Evolutionary conservation across 2,888 invertebrate genomes (phyloP).

Genomic region (Fabriciana adippe): DNA sequence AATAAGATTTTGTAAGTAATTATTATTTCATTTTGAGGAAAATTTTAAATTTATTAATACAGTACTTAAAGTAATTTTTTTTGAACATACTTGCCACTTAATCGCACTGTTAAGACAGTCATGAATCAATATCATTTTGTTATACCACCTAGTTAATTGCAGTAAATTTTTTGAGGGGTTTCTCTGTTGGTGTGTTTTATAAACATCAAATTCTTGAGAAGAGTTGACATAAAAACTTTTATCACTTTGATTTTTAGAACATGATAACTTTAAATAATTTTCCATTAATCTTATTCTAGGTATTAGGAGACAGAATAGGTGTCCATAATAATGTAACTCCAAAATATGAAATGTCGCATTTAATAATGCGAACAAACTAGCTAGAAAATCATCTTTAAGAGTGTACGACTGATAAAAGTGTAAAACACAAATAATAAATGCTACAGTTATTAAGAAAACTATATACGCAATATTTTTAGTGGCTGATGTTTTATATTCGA

Average conservation of each 20-base stretch:
- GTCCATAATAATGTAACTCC: slow-evolving; percentile 37
- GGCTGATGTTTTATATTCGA: not conserved
- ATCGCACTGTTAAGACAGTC: slow-evolving; percentile 39
- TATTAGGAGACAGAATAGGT: slow-evolving; percentile 34
- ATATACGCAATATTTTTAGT: not conserved
- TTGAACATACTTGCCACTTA: slow-evolving; percentile 42
- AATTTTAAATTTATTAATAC: too few relatives aligned
- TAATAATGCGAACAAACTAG: not conserved
- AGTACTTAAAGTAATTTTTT: not conserved
- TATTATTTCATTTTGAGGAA: not conserved
- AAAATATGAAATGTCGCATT: slow-evolving; percentile 24
- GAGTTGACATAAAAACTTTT: not conserved
- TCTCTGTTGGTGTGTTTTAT: slow-evolving; percentile 12
- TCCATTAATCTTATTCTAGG: slow-evolving; percentile 31
- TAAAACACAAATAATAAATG: not conserved
- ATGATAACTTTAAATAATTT: slow-evolving; percentile 29
- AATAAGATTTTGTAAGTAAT: slow-evolving; percentile 39
- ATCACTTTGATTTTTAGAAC: slow-evolving; percentile 19
- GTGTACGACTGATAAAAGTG: not conserved
- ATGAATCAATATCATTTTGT: slow-evolving; percentile 37
- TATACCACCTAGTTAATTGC: slow-evolving; percentile 37
- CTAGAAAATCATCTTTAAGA: not conserved
- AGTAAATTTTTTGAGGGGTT: slow-evolving; percentile 26
- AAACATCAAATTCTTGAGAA: not conserved
- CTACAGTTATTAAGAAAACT: not conserved